Conservation (phyloP, 2,797 vertebrate species). For the Paramormyrops hopkinsi region DNA sequence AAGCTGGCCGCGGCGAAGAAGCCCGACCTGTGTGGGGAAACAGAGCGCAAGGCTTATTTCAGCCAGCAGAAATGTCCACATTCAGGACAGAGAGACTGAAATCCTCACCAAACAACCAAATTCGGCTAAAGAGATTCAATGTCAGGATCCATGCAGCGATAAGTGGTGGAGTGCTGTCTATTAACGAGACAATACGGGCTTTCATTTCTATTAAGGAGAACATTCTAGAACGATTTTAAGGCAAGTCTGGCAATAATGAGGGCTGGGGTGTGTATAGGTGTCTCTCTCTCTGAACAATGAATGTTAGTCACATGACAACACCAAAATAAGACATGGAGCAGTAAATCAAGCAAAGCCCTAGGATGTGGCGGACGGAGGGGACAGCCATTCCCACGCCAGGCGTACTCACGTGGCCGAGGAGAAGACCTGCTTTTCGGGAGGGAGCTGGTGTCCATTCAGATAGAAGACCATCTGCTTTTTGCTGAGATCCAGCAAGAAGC, state of each 20-base stretch:
- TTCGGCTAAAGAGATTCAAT: background rate
- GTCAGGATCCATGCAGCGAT: background rate
- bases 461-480: constrained; percentile 99
- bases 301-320: background rate
- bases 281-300: background rate
- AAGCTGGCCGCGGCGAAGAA: constrained; percentile 99
- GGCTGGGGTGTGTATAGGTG: background rate
- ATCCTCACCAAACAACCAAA: background rate
- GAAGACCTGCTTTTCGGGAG: constrained; percentile 96
- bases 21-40: constrained; percentile 70
- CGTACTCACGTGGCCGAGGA: constrained; percentile 86
- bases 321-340: background rate
- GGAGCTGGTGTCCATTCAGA: constrained; percentile 92
- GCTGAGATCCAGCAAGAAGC: constrained; percentile 92
- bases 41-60: background rate
- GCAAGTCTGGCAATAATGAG: background rate
- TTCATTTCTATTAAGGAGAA: background rate
- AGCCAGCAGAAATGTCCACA: background rate
- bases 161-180: background rate
- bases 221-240: background rate
- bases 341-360: background rate
- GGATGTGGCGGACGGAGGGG: background rate
- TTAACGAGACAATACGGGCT: background rate
- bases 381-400: background rate
- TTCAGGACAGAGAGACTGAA: background rate